A percentile compares a stretch with the other conserved stretches of the same genome.
Evolutionary conservation across 2,113 vertebrate species (phyloP).

Genomic region (human (Homo sapiens)): GRCh38 chr16:79364001-79364500

Average conservation of each 20-base stretch:
- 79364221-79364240: neutral
- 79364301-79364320: no score
- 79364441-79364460: neutral
- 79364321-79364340: neutral
- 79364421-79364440: neutral
- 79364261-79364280: neutral
- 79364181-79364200: neutral
- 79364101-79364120: neutral
- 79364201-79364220: neutral
- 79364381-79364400: neutral
- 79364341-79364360: no score
- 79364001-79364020: neutral
- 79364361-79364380: neutral
- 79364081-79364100: neutral
- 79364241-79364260: neutral
- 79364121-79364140: accelerated
- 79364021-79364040: neutral
- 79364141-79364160: neutral
- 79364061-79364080: neutral
- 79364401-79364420: neutral
- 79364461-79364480: neutral
- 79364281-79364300: neutral
- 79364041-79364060: neutral
- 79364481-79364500: neutral
- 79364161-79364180: neutral